phyloP scores from a whole-genome alignment of 1,140 invertebrate species.

The Zaprionus vittiger region DNA sequence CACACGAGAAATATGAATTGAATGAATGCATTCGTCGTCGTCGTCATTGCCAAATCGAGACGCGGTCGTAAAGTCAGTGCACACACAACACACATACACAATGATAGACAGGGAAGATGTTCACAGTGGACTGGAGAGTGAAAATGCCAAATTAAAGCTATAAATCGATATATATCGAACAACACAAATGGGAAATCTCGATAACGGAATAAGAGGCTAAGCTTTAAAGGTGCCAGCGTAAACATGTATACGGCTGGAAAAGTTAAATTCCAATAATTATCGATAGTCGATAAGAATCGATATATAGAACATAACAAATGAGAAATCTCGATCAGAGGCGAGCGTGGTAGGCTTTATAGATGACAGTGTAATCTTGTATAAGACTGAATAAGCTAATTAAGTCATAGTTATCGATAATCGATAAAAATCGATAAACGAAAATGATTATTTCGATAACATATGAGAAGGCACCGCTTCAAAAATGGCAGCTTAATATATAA shows the following conservation, averaged over 20 bases:
- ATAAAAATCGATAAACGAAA: not conserved
- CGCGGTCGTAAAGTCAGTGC: slow-evolving; percentile 42
- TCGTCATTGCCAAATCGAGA: slow-evolving; percentile 55
- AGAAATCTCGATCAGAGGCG: no score
- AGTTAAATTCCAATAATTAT: no score
- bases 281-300: not conserved
- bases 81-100: slow-evolving; percentile 7
- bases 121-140: not conserved
- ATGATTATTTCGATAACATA: no score
- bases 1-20: slow-evolving; percentile 40
- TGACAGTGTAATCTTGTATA: no score
- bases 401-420: not conserved
- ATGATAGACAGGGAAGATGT: slow-evolving; percentile 17
- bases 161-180: not conserved
- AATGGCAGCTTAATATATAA: no score
- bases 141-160: not conserved
- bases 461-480: no score
- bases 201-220: not conserved
- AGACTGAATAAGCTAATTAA: no score
- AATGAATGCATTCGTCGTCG: slow-evolving; percentile 39
- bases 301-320: not conserved
- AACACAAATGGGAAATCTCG: no score
- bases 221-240: not conserved
- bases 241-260: no score
- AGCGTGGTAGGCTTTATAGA: not conserved